phyloP scores from a whole-genome alignment of 2,888 invertebrate genomes.

The Homarus gammarus region DNA sequence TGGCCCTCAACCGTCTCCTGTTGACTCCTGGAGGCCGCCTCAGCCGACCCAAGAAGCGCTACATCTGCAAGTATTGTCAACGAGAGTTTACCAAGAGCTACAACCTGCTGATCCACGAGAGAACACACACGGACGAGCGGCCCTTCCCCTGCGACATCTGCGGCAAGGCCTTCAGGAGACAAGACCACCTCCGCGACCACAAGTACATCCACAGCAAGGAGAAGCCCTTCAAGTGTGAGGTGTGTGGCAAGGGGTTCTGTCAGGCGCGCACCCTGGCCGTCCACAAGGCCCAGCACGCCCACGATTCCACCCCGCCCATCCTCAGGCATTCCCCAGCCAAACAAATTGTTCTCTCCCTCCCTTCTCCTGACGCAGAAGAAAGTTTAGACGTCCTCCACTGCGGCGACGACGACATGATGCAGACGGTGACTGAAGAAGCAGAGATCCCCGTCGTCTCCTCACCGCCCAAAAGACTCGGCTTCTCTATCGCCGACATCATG shows the following conservation, averaged over 20 bases:
- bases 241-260: constrained; percentile 76
- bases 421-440: constrained; percentile 67
- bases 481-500: constrained; percentile 74
- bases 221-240: constrained; percentile 94
- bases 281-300: constrained; percentile 74
- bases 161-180: constrained; percentile 81
- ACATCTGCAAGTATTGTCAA: constrained; percentile 82
- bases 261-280: constrained; percentile 75
- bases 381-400: constrained; percentile 58
- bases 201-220: constrained; percentile 97
- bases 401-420: constrained; percentile 78
- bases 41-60: constrained; percentile 63
- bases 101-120: constrained; percentile 83
- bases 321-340: constrained; percentile 38
- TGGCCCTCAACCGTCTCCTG: constrained; percentile 51
- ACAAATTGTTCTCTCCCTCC: constrained; percentile 13
- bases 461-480: constrained; percentile 65
- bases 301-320: constrained; percentile 47
- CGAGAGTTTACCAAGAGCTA: constrained; percentile 83
- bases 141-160: constrained; percentile 82
- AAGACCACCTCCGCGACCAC: constrained; percentile 80
- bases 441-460: constrained; percentile 77
- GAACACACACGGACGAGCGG: constrained; percentile 83
- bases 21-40: constrained; percentile 49
- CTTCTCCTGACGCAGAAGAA: constrained; percentile 22